Evolutionary conservation across 1,140 invertebrate genomes (phyloP).

Genomic region (Lucilia cuprina): DNA sequence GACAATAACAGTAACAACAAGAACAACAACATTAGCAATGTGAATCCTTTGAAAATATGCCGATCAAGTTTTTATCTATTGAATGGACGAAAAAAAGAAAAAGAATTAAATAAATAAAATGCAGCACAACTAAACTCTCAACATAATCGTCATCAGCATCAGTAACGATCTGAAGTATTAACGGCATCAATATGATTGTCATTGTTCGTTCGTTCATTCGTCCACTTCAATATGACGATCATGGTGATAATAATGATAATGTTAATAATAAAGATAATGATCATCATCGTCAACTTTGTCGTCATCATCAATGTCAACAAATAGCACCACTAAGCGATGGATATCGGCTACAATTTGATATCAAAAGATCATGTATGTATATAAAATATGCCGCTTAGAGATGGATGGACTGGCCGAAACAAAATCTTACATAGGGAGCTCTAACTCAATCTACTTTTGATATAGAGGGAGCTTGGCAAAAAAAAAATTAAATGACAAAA

Average conservation of each 20-base stretch:
- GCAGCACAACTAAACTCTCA: slow-evolving; percentile 10
- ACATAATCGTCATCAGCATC: slow-evolving; percentile 13
- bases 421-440: background rate
- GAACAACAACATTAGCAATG: background rate
- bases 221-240: background rate
- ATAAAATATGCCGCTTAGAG: slow-evolving; percentile 27
- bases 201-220: background rate
- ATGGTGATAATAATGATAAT: background rate
- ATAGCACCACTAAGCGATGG: slow-evolving; percentile 28
- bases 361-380: slow-evolving; percentile 23
- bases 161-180: background rate
- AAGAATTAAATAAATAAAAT: no score
- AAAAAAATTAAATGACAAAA: background rate
- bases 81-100: background rate
- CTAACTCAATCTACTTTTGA: background rate
- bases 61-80: slow-evolving; percentile 26
- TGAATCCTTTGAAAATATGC: slow-evolving; percentile 19
- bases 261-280: background rate
- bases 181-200: background rate
- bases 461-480: background rate
- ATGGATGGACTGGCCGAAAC: background rate
- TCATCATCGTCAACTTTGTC: slow-evolving; percentile 9
- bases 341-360: slow-evolving; percentile 32
- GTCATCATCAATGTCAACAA: slow-evolving; percentile 32
- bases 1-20: slow-evolving; percentile 3